phyloP scores from a whole-genome alignment of 2,113 vertebrate genomes.

The Silurus meridionalis region DNA sequence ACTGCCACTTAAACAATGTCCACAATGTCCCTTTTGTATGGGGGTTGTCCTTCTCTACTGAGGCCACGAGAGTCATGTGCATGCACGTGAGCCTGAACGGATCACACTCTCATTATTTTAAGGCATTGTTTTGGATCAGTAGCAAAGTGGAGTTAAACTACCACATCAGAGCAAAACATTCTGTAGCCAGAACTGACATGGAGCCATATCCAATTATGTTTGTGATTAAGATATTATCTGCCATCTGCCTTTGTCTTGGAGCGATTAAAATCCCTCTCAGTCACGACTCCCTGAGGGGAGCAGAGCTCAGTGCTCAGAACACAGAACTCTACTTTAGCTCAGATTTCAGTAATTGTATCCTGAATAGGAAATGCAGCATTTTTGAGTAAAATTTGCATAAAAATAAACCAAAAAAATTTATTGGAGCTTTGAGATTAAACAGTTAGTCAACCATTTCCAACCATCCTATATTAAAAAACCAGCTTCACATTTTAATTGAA shows the following conservation, averaged over 20 bases:
- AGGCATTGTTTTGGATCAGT: constrained; percentile 41
- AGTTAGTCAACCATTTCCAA: constrained; percentile 2
- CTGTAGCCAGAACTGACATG: constrained; percentile 22
- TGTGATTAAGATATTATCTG: constrained; percentile 47
- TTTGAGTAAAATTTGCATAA: constrained; percentile 13
- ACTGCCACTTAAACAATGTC: background rate
- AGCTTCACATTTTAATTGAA: background rate
- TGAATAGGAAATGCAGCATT: constrained; percentile 12
- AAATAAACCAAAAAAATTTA: background rate
- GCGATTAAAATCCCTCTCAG: constrained; percentile 36
- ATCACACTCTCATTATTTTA: background rate
- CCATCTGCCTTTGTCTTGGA: constrained; percentile 49
- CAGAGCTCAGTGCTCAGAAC: constrained; percentile 18
- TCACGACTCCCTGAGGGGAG: constrained; percentile 29
- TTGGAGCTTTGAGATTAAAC: constrained; percentile 13
- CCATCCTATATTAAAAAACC: constrained; percentile 14
- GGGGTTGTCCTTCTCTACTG: background rate
- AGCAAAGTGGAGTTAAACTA: constrained; percentile 24
- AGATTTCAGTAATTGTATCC: constrained; percentile 22
- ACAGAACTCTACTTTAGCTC: background rate
- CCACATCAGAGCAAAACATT: constrained; percentile 1
- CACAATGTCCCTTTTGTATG: background rate
- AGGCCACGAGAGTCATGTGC: background rate
- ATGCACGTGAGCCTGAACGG: background rate
- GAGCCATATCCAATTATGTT: constrained; percentile 42